Evolutionary conservation across 2,888 invertebrate genomes (phyloP).

Genomic region (Atrina japonica): DNA sequence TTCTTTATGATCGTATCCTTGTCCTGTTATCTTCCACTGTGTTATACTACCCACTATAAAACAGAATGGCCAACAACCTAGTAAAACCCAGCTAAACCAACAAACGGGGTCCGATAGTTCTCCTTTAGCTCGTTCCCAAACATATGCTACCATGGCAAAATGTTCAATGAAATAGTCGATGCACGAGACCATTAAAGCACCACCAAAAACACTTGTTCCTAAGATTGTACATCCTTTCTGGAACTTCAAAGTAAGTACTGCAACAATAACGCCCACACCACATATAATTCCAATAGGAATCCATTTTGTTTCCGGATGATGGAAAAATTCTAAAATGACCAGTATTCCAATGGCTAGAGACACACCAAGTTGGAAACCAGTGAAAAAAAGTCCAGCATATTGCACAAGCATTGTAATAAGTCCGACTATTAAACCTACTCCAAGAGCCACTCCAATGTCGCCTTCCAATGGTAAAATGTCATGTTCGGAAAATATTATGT

Average conservation of each 20-base stretch:
- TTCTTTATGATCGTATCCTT: slow-evolving; percentile 82
- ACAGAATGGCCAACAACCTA: slow-evolving; percentile 88
- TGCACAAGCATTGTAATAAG: slow-evolving; percentile 91
- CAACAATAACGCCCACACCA: slow-evolving; percentile 86
- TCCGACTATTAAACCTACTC: slow-evolving; percentile 89
- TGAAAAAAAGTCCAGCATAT: slow-evolving; percentile 91
- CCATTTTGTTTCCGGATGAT: slow-evolving; percentile 85
- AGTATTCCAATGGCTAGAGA: slow-evolving; percentile 78
- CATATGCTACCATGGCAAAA: slow-evolving; percentile 86
- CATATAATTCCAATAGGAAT: slow-evolving; percentile 87
- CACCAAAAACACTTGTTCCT: slow-evolving; percentile 89
- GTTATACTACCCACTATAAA: slow-evolving; percentile 86
- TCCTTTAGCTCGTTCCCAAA: slow-evolving; percentile 86
- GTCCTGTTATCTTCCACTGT: slow-evolving; percentile 87
- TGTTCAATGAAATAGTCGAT: slow-evolving; percentile 89
- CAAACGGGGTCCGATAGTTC: slow-evolving; percentile 83
- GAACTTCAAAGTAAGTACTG: slow-evolving; percentile 88
- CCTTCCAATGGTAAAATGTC: slow-evolving; percentile 86
- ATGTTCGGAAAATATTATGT: slow-evolving; percentile 90
- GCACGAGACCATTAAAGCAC: slow-evolving; percentile 86
- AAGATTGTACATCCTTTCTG: slow-evolving; percentile 88
- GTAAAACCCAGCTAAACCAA: slow-evolving; percentile 88
- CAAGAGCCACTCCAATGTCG: slow-evolving; percentile 87
- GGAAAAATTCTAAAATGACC: slow-evolving; percentile 81
- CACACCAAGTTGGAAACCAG: slow-evolving; percentile 89